Conservation (phyloP, 2,797 vertebrate species). For the Centroberyx gerrardi region DNA sequence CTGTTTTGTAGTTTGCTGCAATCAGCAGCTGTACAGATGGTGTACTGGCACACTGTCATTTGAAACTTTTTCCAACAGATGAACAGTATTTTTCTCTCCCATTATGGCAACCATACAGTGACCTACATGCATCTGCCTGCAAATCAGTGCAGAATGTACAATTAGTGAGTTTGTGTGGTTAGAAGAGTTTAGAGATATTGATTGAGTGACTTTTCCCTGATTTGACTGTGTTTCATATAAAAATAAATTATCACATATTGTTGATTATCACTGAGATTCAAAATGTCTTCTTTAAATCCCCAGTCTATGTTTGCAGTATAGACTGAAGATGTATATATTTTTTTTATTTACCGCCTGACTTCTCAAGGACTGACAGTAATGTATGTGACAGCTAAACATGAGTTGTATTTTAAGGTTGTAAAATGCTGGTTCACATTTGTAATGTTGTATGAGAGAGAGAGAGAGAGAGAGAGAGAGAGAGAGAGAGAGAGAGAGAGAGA, state of each 20-base stretch:
- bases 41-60: conserved; percentile 56
- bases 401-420: no score
- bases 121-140: conserved; percentile 50
- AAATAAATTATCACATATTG: no score
- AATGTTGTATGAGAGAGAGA: no score
- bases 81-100: conserved; percentile 40
- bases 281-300: no score
- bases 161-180: not conserved
- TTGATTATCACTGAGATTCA: no score
- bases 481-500: not conserved
- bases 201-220: conserved; percentile 9
- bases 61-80: conserved; percentile 62
- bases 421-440: no score
- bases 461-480: not conserved
- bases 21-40: conserved; percentile 72
- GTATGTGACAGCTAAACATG: no score
- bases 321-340: no score
- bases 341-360: no score
- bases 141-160: not conserved
- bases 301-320: no score
- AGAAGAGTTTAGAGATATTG: not conserved
- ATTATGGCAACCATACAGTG: conserved; percentile 29
- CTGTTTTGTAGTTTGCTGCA: conserved; percentile 57
- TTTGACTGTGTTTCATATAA: not conserved
- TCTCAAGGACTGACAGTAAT: no score